phyloP scores from a whole-genome alignment of 2,888 invertebrate species.

The Catocala nupta region DNA sequence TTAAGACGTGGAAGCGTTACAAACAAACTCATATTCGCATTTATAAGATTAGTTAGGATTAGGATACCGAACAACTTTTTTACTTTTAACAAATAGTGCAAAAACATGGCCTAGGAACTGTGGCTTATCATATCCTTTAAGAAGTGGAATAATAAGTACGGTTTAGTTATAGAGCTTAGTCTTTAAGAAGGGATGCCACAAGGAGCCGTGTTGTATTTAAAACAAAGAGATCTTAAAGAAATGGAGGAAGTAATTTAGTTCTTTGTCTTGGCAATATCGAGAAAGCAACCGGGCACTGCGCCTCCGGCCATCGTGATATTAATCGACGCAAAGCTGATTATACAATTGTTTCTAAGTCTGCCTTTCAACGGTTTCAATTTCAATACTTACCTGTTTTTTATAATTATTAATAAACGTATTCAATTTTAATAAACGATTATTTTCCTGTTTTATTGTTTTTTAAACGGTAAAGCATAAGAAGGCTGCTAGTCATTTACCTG shows the following conservation, averaged over 20 bases:
- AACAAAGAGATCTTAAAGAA: constrained; percentile 77
- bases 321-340: constrained; percentile 85
- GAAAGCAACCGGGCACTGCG: constrained; percentile 60
- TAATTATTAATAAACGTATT: too few species aligned
- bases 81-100: too few species aligned
- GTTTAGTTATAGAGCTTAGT: constrained; percentile 1
- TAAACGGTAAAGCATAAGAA: too few species aligned
- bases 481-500: too few species aligned
- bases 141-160: constrained; percentile 12
- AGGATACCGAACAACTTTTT: too few species aligned
- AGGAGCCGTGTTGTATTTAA: constrained; percentile 67
- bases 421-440: too few species aligned
- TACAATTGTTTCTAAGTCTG: constrained; percentile 72
- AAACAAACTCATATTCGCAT: too few species aligned
- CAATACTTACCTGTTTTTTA: constrained; percentile 40
- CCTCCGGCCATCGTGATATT: constrained; percentile 78
- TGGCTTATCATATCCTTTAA: background rate
- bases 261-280: constrained; percentile 82
- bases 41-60: too few species aligned
- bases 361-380: constrained; percentile 69
- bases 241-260: constrained; percentile 83
- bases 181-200: constrained; percentile 32
- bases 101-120: background rate
- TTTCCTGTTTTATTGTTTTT: too few species aligned
- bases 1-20: too few species aligned